Base-by-base conservation (phyloP, 2,888 invertebrate species). In the Rotaria magnacalcarata region DNA sequence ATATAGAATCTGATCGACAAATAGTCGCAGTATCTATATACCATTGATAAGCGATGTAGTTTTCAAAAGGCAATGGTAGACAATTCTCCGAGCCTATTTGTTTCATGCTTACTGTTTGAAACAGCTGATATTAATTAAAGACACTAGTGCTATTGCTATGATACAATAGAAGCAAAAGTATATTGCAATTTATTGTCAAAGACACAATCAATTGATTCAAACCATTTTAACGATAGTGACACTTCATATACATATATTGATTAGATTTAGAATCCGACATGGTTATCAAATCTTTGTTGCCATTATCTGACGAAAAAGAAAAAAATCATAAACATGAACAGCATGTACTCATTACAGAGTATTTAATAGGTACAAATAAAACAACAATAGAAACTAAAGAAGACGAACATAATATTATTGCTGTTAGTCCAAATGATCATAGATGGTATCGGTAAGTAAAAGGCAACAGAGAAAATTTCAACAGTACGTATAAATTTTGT, bases 341-440 rank as follows among this genome's bases (percentile, higher is more conserved):
- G 24, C 80, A 80, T 80, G 47, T 80, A 47, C n/a, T 80, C 11
- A 80, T 80, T n/a, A 80, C 80, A n/a, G 80, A 80, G 47, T 80
- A 24, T 80, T 80, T 80, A 47, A 47, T 41, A 14, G 47, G 47
- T 47, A 47, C 80, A 47, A 16, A 67, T 67, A 27, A 19, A 67
- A 67, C 34, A 67, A 41, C 19, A 14, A 5, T 24, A 24, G 67
- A 67, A 27, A 34, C 67, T 27, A 67, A 67, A 16, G 34, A 47
- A 47, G 47, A 80, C 24, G 80, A 80, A 47, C 80, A 80, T 43
- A 80, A n/a, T 24, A 47, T 80, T n/a, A 80, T 80, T 47, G 80
- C 80, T 80, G 80, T 80, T 24, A 47, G 47, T n/a, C 80, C 80
- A 80, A 47, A 43, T 47, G 80, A 80, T 80, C 47, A 80, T 47